Evolutionary conservation across 1,140 invertebrate genomes (phyloP).

Genomic region (Musca domestica): DNA sequence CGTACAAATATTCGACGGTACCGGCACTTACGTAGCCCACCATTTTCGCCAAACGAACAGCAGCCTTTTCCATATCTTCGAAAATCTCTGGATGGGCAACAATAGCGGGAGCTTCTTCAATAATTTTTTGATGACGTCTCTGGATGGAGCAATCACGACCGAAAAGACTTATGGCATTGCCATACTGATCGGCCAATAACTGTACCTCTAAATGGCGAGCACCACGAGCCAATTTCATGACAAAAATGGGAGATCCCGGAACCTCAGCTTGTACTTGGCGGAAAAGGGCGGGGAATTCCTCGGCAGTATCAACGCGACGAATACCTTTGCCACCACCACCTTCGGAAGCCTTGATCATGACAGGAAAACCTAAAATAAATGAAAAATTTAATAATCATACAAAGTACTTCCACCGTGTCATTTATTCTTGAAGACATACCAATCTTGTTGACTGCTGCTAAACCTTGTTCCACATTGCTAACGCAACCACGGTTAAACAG

Average conservation of each 20-base stretch:
- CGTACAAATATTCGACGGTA: slow-evolving; percentile 98
- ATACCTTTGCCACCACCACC: slow-evolving; percentile 99
- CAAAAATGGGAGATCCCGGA: slow-evolving; percentile 95
- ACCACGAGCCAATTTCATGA: slow-evolving; percentile 97
- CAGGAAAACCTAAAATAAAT: slow-evolving; percentile 72
- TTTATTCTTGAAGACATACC: slow-evolving; percentile 53
- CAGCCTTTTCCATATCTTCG: slow-evolving; percentile 97
- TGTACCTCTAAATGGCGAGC: slow-evolving; percentile 98
- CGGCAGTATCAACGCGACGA: slow-evolving; percentile 85
- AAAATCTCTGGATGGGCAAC: slow-evolving; percentile 90
- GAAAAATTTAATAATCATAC: neutral
- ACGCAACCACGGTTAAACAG: slow-evolving; percentile 93
- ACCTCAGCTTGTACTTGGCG: slow-evolving; percentile 96
- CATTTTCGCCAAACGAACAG: slow-evolving; percentile 96
- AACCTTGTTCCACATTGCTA: slow-evolving; percentile 79
- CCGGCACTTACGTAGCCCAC: slow-evolving; percentile 98
- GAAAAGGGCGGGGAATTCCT: slow-evolving; percentile 90
- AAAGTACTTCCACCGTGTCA: neutral
- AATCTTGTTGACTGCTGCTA: slow-evolving; percentile 85
- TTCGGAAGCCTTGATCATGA: slow-evolving; percentile 99
- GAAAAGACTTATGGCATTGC: slow-evolving; percentile 96
- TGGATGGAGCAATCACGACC: slow-evolving; percentile 99
- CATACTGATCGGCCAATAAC: slow-evolving; percentile 95
- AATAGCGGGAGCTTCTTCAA: slow-evolving; percentile 97
- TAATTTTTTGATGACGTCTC: slow-evolving; percentile 98